These are phyloP conservation scores for Drosophila asahinai DNA, from an alignment of 1,140 invertebrate genomes.

Conservation along the genomic window DNA sequence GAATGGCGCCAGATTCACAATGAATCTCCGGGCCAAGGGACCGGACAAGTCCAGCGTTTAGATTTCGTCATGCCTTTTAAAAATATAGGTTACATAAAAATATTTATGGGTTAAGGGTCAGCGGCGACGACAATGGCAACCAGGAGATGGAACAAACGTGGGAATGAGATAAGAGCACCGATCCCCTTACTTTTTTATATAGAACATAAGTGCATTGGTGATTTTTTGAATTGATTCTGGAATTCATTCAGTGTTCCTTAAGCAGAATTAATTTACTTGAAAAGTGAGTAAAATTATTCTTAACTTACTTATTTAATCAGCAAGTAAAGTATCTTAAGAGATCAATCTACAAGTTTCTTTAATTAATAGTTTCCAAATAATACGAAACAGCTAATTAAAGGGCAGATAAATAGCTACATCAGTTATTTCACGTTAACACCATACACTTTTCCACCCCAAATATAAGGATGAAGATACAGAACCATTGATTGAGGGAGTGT, in stretches of 20 bases:
- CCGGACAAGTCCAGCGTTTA: constrained; percentile 7
- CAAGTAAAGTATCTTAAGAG: background rate
- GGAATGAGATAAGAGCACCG: constrained; percentile 9
- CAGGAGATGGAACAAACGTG: constrained; percentile 17
- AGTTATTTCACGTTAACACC: constrained; percentile 9
- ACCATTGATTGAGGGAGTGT: constrained; percentile 50
- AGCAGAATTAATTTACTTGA: too few relatives aligned
- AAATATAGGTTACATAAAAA: constrained; percentile 47
- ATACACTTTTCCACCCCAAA: constrained; percentile 35
- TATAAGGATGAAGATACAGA: constrained; percentile 11
- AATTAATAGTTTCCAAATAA: constrained; percentile 4
- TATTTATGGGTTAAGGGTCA: constrained; percentile 37
- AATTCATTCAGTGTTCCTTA: background rate
- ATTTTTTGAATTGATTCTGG: background rate
- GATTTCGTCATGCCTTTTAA: constrained; percentile 38
- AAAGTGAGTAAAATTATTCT: background rate
- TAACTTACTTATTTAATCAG: background rate
- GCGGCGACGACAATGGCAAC: constrained; percentile 2
- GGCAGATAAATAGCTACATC: constrained; percentile 7
- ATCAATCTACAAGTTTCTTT: background rate
- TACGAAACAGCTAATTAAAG: constrained; percentile 3
- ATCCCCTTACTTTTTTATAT: background rate
- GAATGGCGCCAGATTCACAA: constrained; percentile 66
- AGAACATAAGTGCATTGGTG: background rate
- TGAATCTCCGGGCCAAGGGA: constrained; percentile 27